Base-by-base conservation (phyloP, 2,888 invertebrate species). In the Sinohyriopsis cumingii region DNA sequence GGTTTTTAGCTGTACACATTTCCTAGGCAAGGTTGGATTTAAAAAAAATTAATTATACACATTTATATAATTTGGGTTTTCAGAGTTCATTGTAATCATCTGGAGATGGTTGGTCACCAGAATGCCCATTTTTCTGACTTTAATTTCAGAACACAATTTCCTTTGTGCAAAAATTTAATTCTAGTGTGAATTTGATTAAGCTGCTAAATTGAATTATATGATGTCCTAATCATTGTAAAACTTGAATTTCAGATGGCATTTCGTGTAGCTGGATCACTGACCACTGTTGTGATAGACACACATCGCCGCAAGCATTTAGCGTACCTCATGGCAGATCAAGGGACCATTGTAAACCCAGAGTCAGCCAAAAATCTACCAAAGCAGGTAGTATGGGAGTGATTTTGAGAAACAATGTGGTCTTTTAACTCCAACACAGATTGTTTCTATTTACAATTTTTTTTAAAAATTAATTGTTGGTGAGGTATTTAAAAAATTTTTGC, bases 321-420 rank as follows among this genome's bases (percentile, higher is more conserved):
- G 18, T 97, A 97, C 90, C 92, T 99, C 62, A 98, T 98, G 97
- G 96, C 97, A 55, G 98, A 98, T 90, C 97, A 97, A 89, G 98
- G 98, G 59, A 95, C 95, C 68, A 92, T 98, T 71, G 95, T 97
- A 57, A 97, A 96, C 91, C 96, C 97, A 3, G 95, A 96, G 87
- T 94, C 94, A 20, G 93, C 94, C 2, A 94, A 95, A 67, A 97
- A 97, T 91, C 92, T 98, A 77, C 98, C 98, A 9, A 98, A 98
- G 89, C 98, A 98, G 90, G 93, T 93, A 67, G 63, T 45, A 45
- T 45, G 45, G 67, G 20, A 60, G n/a, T 59, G 45, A 33, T 20
- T 45, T 45, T 45, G 45, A 45, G 15, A 45, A 45, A 45, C 3
- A 45, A 15, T 45, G 3, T 15, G 45, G 45, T 15, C 45, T 45